Base-by-base conservation (phyloP, 1,140 invertebrate species). In the Zaprionus capensis region DNA sequence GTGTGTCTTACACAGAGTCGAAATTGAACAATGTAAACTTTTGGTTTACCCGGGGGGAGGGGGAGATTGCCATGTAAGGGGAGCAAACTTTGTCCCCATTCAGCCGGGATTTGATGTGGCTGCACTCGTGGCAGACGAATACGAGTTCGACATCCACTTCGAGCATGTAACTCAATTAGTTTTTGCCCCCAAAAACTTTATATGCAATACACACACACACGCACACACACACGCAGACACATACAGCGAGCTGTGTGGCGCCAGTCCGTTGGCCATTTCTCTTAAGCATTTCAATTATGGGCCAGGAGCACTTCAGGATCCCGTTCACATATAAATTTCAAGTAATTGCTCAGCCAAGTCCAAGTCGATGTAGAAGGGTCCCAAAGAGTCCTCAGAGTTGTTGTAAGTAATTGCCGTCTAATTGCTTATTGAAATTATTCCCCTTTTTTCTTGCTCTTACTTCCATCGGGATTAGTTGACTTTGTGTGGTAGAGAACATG, bases 21-120 rank as follows among this genome's bases (percentile, higher is more conserved):
- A 90, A 90, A 90, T 85, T 90, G 82, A 90, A 90, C 85, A 90
- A 90, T 90, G 81, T 90, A 90, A 90, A 90, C 76, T 91, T 90
- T 82, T 44, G 74, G 67, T 75, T 81, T 74, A 64, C 70, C 78
- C 61, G 28, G 56, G 51, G 71, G 56, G 55, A 63, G 65, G 65
- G 71, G 38, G 71, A 67, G 46, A 72, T 34, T 34, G 31, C 9
- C 31, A 3, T 11, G 9, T 34, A 74, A 66, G 61, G 66, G 70
- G 76, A 71, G 61, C 53, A 84, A 88, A 87, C 68, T 88, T 90
- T 88, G 78, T 82, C 82, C 77, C 84, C 67, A 87, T 78, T 15
- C 36, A 61, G 36, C 46, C 24, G 26, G 59, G 26, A 15, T 41
- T 31, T 57, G 55, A 38, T 53, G 46, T 56, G 44, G 57, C 36